Evolutionary conservation across 2,113 vertebrate genomes (phyloP).

Genomic region (Pseudorasbora parva): DNA sequence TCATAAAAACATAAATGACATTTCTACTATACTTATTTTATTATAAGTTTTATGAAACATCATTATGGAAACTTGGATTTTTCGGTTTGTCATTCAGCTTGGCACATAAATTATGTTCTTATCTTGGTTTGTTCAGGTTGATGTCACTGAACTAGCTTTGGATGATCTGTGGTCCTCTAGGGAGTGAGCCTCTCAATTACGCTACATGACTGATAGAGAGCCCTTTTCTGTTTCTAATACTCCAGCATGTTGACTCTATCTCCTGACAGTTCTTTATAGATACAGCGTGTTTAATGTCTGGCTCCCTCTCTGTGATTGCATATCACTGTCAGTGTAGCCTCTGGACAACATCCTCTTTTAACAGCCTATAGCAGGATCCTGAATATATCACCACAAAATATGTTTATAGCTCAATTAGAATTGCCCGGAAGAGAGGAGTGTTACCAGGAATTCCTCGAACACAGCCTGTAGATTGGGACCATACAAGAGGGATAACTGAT

Average conservation of each 20-base stretch:
- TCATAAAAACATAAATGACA: too few species aligned
- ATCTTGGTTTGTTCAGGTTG: conserved; percentile 1
- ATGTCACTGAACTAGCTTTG: neutral
- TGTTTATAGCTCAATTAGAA: conserved; percentile 18
- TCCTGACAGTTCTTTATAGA: conserved; percentile 35
- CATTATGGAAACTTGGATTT: neutral
- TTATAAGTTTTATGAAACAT: too few species aligned
- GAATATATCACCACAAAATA: conserved; percentile 2
- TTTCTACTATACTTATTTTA: neutral
- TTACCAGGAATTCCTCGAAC: conserved; percentile 46
- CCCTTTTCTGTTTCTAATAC: neutral
- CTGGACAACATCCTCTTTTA: conserved; percentile 11
- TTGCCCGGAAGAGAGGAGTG: neutral
- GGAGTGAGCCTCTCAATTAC: neutral
- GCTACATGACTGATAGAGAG: conserved; percentile 28
- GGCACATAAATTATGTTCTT: neutral
- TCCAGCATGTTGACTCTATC: neutral
- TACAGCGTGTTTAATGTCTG: conserved; percentile 13
- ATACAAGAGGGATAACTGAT: neutral
- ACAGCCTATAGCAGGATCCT: neutral
- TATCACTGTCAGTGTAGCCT: conserved; percentile 18
- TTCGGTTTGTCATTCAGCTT: neutral
- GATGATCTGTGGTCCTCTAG: neutral
- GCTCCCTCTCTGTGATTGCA: conserved; percentile 17
- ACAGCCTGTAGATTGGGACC: neutral